These are phyloP conservation scores for Noctua janthina DNA, from an alignment of 2,888 invertebrate species.

Conservation along the genomic window DNA sequence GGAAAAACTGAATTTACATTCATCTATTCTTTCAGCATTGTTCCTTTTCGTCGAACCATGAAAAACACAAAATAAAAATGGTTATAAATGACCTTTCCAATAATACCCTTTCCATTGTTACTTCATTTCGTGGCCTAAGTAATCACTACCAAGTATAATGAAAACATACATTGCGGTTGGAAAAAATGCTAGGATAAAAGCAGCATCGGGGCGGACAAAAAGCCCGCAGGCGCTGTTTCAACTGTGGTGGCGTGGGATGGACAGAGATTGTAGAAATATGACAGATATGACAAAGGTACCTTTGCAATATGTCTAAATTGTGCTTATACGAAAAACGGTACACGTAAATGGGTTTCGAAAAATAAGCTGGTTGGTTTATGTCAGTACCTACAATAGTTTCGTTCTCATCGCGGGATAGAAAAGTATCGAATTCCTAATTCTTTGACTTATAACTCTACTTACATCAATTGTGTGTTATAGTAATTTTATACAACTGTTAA, in stretches of 20 bases:
- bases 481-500: not conserved
- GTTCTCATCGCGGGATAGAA: not conserved
- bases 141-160: constrained; percentile 62
- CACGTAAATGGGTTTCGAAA: not conserved
- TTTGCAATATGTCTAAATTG: not conserved
- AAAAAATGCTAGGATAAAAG: constrained; percentile 55
- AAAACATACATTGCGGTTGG: constrained; percentile 54
- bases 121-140: constrained; percentile 58
- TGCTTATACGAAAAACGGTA: not conserved
- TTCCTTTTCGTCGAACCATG: constrained; percentile 18
- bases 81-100: constrained; percentile 30
- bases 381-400: not conserved
- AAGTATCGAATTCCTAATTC: not conserved
- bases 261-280: constrained; percentile 13
- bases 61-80: constrained; percentile 13
- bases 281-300: not conserved
- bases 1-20: not conserved
- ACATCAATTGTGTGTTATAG: not conserved
- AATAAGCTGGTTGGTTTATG: not conserved
- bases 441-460: not conserved
- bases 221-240: constrained; percentile 22
- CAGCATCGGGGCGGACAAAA: constrained; percentile 46
- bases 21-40: constrained; percentile 5
- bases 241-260: constrained; percentile 6
- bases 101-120: constrained; percentile 56